Percentiles rank a stretch among this genome's conserved stretches.
Evolutionary conservation across 2,797 vertebrate species (phyloP).

Genomic region (Microhierax caerulescens): DNA sequence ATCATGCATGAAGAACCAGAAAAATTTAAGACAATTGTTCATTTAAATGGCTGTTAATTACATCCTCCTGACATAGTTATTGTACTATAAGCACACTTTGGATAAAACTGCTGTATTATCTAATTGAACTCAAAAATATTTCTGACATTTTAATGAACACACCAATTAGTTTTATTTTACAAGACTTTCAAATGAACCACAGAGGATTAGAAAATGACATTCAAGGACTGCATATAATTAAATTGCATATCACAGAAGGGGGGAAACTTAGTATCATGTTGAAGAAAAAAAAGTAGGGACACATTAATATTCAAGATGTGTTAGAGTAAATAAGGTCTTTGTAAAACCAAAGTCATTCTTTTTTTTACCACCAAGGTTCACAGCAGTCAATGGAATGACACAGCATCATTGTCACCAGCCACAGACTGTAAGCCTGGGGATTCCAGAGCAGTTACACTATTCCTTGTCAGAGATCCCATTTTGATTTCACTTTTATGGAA

Average conservation of each 20-base stretch:
- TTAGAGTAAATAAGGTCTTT: constrained; percentile 43
- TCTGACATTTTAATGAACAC: constrained; percentile 76
- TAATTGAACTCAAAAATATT: constrained; percentile 77
- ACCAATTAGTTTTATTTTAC: constrained; percentile 72
- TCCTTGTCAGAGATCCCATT: not conserved
- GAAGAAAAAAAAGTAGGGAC: not conserved
- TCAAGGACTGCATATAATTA: constrained; percentile 69
- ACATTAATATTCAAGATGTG: not conserved
- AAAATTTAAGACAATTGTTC: constrained; percentile 75
- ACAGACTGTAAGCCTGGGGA: not conserved
- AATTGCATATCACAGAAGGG: constrained; percentile 33
- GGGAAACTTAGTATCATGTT: not conserved
- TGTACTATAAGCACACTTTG: constrained; percentile 64
- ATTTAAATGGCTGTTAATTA: constrained; percentile 75
- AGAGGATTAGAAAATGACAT: constrained; percentile 73
- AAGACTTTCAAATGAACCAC: constrained; percentile 68
- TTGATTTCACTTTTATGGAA: not conserved
- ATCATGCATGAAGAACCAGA: constrained; percentile 63
- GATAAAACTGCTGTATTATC: constrained; percentile 65
- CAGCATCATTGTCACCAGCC: not conserved
- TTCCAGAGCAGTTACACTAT: not conserved
- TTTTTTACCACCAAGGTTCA: not conserved
- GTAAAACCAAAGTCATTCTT: not conserved
- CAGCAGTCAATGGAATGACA: not conserved
- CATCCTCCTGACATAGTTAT: constrained; percentile 64